Evolutionary conservation across 2,113 vertebrate genomes (phyloP).

Genomic region (Mystacornis crossleyi): DNA sequence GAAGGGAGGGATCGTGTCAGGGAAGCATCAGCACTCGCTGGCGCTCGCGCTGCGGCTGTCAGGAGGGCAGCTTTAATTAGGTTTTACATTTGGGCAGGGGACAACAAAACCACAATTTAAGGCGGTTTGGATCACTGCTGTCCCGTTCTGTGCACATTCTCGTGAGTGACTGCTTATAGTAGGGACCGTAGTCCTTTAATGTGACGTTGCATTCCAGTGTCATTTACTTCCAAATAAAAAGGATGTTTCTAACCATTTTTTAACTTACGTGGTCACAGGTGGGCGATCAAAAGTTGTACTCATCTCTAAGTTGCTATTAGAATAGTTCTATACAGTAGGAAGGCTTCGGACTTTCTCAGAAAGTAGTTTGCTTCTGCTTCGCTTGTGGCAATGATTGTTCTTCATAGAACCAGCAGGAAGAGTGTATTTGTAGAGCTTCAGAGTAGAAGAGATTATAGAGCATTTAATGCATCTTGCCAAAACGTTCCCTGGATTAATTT

Average conservation of each 20-base stretch:
- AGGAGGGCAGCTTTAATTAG: slow-evolving; percentile 10
- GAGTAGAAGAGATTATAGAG: neutral
- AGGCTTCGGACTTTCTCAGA: neutral
- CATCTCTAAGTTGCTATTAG: fast-evolving
- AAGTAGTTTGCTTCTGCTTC: neutral
- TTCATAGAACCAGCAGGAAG: neutral
- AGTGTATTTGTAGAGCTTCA: neutral
- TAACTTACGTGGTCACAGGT: neutral
- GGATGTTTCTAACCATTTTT: neutral
- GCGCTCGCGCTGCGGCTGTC: fast-evolving
- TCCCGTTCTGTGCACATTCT: neutral
- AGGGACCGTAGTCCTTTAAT: fast-evolving
- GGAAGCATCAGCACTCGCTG: fast-evolving
- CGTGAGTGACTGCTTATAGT: neutral
- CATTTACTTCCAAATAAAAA: neutral
- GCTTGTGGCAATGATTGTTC: neutral
- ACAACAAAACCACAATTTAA: neutral
- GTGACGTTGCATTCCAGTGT: neutral
- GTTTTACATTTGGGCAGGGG: neutral
- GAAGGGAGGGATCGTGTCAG: neutral
- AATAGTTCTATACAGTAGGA: neutral
- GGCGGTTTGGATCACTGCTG: neutral
- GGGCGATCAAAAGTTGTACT: neutral
- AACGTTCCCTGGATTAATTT: neutral
- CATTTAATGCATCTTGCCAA: neutral